Evolutionary conservation across 2,888 invertebrate species (phyloP), one percentile per base, ranked within the genome.

Genomic region (Anorthoa munda): DNA sequence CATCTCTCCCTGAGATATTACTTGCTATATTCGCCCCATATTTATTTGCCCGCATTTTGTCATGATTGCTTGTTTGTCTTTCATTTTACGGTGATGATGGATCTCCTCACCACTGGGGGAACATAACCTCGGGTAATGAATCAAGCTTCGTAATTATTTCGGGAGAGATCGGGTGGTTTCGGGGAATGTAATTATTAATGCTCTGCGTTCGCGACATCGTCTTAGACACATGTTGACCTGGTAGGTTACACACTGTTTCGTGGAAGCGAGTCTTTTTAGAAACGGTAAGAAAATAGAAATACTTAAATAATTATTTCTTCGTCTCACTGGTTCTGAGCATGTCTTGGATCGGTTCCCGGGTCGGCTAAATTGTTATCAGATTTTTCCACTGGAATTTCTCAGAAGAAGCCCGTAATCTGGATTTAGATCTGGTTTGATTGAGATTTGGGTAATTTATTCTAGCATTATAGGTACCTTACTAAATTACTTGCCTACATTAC

Each of bases 1-100:
- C 21, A 21, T 51, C 9, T 39, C n/a, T n/a, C 51, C 17, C 2
- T 45, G 50, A 45, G 18, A 46, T 56, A 48, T 46, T 23, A 23
- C 13, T 26, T 59, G 23, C 1, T 26, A 48, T 71, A 60, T 78
- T 18, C 46, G n/a, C 46, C 17, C n/a, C 23, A 48, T 61, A 72
- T 79, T 77, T 77, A 50, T 59, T 45, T 64, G 56, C 31, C 11
- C 58, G 31, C 18, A 53, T 79, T 56, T 50, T 53, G 53, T 51
- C 48, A 23, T 70, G 67, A 66, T 58, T 78, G 65, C 48, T 68
- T 80, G 79, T 68, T 79, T 80, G 67, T 61, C 11, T 83, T 83
- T 58, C 53, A 79, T 82, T 82, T 56, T 45, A 53, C 39, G 45
- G 23, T 39, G 51, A 82, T 66, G 65, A 66, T 77, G 48, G 21